Evolutionary conservation across 2,113 vertebrate genomes (phyloP), one percentile per base, ranked within the genome.

Genomic region (Alexandromys fortis): DNA sequence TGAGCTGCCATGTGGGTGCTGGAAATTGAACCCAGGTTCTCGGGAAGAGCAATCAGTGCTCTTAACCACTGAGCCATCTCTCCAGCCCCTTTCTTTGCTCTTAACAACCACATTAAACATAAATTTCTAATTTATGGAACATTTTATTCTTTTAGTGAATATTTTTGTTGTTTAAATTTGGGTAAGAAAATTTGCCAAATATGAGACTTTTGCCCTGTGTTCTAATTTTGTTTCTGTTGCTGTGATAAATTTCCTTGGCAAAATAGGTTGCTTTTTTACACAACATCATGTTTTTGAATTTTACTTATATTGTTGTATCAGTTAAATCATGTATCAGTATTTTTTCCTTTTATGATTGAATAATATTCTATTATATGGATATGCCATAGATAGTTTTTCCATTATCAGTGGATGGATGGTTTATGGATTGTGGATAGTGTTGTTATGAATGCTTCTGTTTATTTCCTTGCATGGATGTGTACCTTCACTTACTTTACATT

Each of bases 141-240:
- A 68, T 79, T 95, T 83, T 86, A 52, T 89, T 79, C 35, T 91
- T 94, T 87, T 65, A 79, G 2, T 77, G 21, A 86, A 81, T 17
- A 93, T n/a, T 89, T 35, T 75, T 79, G 52, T 83, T 52, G 19
- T 75, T 26, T 94, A 82, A 83, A 47, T 47, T 85, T 92, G 16
- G 1, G 14, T 86, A 45, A 70, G 42, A 11, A 89, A 89, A 75
- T 22, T 11, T 0, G 1, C 38, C 38, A n/a, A 61, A 17, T 94
- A 58, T 78, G 75, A 75, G 6, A 47, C 22, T 92, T 94, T 90
- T 89, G 75, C 19, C 13, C 1, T 22, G 63, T 63, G 94, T 94
- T 35, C 38, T 70, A 49, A 77, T 85, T 96, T 92, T 16, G 67
- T 83, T 63, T 61, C n/a, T 83, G 13, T 63, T 63, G 7, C 26